These are phyloP conservation scores for Melangyna quadrimaculata DNA, from an alignment of 2,888 invertebrate species.

Conservation along the genomic window DNA sequence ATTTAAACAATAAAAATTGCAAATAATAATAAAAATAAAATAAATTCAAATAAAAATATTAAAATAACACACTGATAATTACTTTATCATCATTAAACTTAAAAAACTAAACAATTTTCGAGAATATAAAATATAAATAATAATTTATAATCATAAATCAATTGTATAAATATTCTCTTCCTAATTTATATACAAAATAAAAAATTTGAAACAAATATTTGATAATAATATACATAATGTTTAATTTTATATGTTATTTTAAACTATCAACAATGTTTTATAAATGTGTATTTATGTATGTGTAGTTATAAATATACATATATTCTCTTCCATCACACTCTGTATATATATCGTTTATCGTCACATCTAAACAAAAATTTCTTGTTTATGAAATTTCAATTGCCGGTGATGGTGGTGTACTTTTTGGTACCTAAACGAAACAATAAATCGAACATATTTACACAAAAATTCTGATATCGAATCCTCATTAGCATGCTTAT, in stretches of 20 bases:
- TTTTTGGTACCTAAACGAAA: constrained; percentile 56
- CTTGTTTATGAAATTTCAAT: constrained; percentile 49
- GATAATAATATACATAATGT: background rate
- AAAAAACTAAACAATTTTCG: constrained; percentile 13
- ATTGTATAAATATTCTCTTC: constrained; percentile 7
- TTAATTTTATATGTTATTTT: background rate
- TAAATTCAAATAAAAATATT: constrained; percentile 20
- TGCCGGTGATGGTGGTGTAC: constrained; percentile 36
- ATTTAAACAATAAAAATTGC: constrained; percentile 34
- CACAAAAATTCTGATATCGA: constrained; percentile 27
- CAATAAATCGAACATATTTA: constrained; percentile 29
- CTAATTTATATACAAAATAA: constrained; percentile 2
- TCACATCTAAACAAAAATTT: background rate
- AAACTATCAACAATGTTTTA: background rate
- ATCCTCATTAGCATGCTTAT: constrained; percentile 61
- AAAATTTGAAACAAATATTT: background rate
- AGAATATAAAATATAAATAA: constrained; percentile 15
- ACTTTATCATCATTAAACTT: constrained; percentile 42
- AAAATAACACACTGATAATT: constrained; percentile 13
- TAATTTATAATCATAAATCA: constrained; percentile 11
- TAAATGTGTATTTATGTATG: background rate
- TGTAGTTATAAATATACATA: background rate
- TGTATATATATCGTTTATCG: too few species aligned
- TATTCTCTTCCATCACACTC: background rate
- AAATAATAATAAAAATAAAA: constrained; percentile 2